Evolutionary conservation across 2,113 vertebrate genomes (phyloP).

Genomic region (Candoia aspera): DNA sequence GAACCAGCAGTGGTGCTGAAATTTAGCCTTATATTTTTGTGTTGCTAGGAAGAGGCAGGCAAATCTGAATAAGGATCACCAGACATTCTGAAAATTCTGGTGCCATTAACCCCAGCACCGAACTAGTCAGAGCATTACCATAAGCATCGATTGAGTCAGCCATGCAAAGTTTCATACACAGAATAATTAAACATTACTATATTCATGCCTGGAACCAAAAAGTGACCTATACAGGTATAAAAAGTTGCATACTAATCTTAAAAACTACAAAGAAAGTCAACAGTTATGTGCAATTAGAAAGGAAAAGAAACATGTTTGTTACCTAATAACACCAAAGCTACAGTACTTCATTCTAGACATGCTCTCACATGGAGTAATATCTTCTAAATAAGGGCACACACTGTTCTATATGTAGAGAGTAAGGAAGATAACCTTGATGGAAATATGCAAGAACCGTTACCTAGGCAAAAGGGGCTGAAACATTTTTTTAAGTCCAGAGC

Average conservation of each 20-base stretch:
- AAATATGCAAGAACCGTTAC: not conserved
- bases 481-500: not conserved
- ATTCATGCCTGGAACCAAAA: not conserved
- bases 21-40: not conserved
- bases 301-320: not conserved
- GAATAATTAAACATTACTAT: not conserved
- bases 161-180: not conserved
- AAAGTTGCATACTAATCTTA: conserved; percentile 11
- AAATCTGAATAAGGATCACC: conserved; percentile 10
- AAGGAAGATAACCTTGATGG: not conserved
- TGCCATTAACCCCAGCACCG: not conserved
- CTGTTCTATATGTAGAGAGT: not conserved
- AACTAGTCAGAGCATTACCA: conserved; percentile 24
- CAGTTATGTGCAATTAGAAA: not conserved
- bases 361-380: not conserved
- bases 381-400: not conserved
- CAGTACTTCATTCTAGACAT: not conserved
- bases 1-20: not conserved
- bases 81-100: conserved; percentile 41
- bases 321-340: not conserved
- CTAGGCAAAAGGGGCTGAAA: not conserved
- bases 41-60: conserved; percentile 22
- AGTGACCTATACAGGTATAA: not conserved
- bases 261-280: not conserved
- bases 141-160: not conserved